These are phyloP conservation scores for Drosophila paracracens DNA, from an alignment of 2,888 invertebrate species.

Conservation along the genomic window DNA sequence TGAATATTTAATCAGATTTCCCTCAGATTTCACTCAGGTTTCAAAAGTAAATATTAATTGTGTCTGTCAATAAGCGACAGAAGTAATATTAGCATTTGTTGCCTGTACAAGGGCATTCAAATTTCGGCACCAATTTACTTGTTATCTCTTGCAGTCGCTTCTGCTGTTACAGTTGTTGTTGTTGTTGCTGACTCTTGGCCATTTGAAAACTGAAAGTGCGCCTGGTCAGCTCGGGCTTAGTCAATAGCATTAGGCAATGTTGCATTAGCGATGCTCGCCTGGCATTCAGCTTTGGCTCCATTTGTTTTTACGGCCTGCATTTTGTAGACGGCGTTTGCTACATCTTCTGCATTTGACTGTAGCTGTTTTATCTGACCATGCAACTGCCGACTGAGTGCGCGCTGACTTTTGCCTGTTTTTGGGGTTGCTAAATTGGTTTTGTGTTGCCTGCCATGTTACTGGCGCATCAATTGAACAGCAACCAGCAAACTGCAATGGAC, in stretches of 20 bases:
- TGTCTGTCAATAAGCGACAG: not conserved
- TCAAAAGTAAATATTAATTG: not conserved
- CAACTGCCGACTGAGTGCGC: conserved; percentile 29
- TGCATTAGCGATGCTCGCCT: conserved; percentile 70
- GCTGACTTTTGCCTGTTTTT: conserved; percentile 71
- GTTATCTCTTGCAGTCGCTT: conserved; percentile 60
- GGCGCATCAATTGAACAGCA: conserved; percentile 74
- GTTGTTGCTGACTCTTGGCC: conserved; percentile 35
- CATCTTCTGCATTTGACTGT: conserved; percentile 27
- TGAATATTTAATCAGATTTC: too few relatives aligned
- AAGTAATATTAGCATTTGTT: not conserved
- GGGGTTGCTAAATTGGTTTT: conserved; percentile 76
- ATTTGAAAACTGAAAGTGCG: conserved; percentile 79
- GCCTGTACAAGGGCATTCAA: conserved; percentile 26
- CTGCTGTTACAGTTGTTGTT: conserved; percentile 42
- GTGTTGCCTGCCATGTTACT: conserved; percentile 73
- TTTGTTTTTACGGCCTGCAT: conserved; percentile 78
- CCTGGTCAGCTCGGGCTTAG: conserved; percentile 49
- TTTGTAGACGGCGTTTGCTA: conserved; percentile 64
- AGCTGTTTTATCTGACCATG: conserved; percentile 40
- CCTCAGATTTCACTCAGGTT: not conserved
- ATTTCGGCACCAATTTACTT: conserved; percentile 43
- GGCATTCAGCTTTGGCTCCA: conserved; percentile 68
- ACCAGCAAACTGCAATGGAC: conserved; percentile 29
- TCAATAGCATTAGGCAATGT: conserved; percentile 68